Evolutionary conservation across 2,797 vertebrate species (phyloP).

Genomic region (Clarias platycephalus): DNA sequence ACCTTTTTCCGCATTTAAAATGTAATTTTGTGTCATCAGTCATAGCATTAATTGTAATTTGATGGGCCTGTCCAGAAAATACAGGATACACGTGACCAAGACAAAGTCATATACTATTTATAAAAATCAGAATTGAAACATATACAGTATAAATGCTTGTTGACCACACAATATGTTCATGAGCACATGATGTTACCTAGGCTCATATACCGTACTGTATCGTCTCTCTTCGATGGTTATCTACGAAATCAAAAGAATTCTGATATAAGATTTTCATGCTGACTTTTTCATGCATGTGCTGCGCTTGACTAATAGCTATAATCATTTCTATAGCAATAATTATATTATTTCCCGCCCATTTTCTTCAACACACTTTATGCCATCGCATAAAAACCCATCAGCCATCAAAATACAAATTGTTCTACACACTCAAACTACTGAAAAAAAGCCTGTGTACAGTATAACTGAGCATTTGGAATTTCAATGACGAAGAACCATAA

Average conservation of each 20-base stretch:
- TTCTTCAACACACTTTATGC: background rate
- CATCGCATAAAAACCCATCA: background rate
- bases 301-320: background rate
- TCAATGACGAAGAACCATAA: background rate
- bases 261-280: background rate
- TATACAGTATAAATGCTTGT: background rate
- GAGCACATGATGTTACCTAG: background rate
- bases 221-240: background rate
- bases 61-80: background rate
- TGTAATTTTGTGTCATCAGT: background rate
- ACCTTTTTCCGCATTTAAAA: no score
- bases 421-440: background rate
- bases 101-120: background rate
- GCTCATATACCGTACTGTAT: background rate
- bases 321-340: background rate
- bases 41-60: background rate
- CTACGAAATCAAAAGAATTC: background rate
- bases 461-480: conserved; percentile 22
- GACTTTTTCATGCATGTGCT: conserved; percentile 1
- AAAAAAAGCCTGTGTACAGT: background rate
- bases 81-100: background rate
- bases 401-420: background rate
- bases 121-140: background rate
- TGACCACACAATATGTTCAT: background rate
- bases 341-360: background rate